Percentiles rank a stretch among this genome's conserved stretches.
phyloP scores from a whole-genome alignment of 2,797 vertebrate genomes.

The Pteropus rufus region DNA sequence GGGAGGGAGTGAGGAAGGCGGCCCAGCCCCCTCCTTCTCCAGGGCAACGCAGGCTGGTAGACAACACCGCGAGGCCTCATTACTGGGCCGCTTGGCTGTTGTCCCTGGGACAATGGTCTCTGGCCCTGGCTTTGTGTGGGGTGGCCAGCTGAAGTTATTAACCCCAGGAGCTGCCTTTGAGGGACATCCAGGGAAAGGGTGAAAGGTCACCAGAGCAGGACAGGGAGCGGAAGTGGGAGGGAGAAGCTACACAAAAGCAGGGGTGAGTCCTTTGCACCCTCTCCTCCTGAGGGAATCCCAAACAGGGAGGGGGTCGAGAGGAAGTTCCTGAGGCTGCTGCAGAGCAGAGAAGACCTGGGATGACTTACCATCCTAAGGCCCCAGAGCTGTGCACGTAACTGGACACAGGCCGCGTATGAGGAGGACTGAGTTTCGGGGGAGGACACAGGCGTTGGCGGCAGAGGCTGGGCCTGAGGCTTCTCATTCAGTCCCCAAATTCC shows the following conservation, averaged over 20 bases:
- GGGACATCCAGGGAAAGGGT: conserved; percentile 71
- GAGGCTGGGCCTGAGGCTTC: background rate
- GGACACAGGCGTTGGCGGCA: background rate
- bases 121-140: conserved; percentile 70
- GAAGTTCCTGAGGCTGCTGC: conserved; percentile 17
- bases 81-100: conserved; percentile 67
- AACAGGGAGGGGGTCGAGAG: conserved; percentile 53
- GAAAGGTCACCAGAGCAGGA: conserved; percentile 72
- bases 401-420: fast-evolving
- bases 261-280: conserved; percentile 52
- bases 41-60: conserved; percentile 73
- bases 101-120: conserved; percentile 69
- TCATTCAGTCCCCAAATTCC: background rate
- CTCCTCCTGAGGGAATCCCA: conserved; percentile 47
- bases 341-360: background rate
- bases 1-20: conserved; percentile 33
- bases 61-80: conserved; percentile 73
- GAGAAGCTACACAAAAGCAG: conserved; percentile 68
- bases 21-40: conserved; percentile 69
- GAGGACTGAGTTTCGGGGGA: background rate
- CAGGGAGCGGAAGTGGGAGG: conserved; percentile 78
- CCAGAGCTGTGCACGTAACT: background rate
- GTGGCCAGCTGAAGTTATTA: conserved; percentile 75
- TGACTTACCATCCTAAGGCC: background rate
- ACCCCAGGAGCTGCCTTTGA: conserved; percentile 75